A percentile compares a stretch with the other conserved stretches of the same genome.
Evolutionary conservation across 2,888 invertebrate species (phyloP).

Genomic region (Malachius bipustulatus): DNA sequence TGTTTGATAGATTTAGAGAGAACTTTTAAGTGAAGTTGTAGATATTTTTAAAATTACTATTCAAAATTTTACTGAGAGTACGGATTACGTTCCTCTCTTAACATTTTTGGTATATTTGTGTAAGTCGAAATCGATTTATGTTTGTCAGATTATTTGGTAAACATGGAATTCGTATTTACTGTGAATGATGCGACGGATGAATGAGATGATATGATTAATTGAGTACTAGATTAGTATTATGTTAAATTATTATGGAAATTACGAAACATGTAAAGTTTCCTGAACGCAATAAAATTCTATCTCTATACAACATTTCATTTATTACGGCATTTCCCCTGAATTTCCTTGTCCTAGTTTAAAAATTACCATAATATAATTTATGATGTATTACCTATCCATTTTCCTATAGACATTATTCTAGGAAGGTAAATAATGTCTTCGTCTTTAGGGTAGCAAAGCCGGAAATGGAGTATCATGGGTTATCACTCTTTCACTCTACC

Average conservation of each 20-base stretch:
- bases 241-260: constrained; percentile 35
- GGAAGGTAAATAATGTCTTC: no score
- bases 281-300: constrained; percentile 44
- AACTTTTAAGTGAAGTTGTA: constrained; percentile 29
- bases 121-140: constrained; percentile 29
- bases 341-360: no score
- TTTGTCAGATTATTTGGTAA: constrained; percentile 28
- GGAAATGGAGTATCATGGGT: no score
- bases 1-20: constrained; percentile 29
- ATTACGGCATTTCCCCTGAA: no score
- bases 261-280: constrained; percentile 41
- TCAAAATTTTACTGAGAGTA: constrained; percentile 36
- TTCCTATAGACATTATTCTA: no score
- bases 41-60: constrained; percentile 31
- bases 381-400: no score
- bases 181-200: constrained; percentile 16
- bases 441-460: no score
- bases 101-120: constrained; percentile 29
- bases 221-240: constrained; percentile 31
- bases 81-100: constrained; percentile 38
- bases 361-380: no score
- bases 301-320: constrained; percentile 33
- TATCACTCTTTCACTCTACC: no score
- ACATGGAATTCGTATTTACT: constrained; percentile 25
- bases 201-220: constrained; percentile 17